Evolutionary conservation across 2,797 vertebrate species (phyloP), one percentile per base, ranked within the genome.

Genomic region (Poeciliopsis presidionis): DNA sequence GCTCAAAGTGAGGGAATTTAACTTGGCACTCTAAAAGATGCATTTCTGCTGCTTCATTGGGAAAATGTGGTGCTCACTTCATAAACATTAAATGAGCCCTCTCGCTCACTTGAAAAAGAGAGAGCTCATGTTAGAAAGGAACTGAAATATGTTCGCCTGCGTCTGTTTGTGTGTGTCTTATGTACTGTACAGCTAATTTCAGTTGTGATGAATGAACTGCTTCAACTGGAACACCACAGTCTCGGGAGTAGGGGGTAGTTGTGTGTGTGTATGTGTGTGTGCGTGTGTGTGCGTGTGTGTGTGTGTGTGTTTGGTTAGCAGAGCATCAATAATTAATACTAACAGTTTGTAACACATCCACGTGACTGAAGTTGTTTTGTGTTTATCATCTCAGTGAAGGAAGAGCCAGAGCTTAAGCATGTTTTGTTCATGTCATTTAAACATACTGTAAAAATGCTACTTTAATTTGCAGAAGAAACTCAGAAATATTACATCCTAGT

Each of bases 281-380:
- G 47, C 2, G 47, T 2, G 73, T 70, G 51, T 63, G 77, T 76
- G 46, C 5, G 14, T 18, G 47, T 7, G 47, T 2, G 20, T 25
- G 7, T 53, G 7, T 41, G 75, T 74, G 57, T 65, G 73, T 79
- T 59, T 67, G 28, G 49, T 49, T 76, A 79, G 81, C 73, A 75
- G 72, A 73, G 46, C 85, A 91, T 92, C 77, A 87, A 90, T 92
- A 90, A 67, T 88, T 90, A 76, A 89, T 81, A 75, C 51, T 77
- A 25, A 63, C 79, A 84, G 79, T 87, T 84, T 73, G 59, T 73
- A 84, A 81, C 84, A 88, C n/a, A 47, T 81, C 71, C 80, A 86
- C 36, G 36, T 88, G 92, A 88, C 78, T 81, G 30, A 43, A 80
- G 81, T 53, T 72, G 55, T 77, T 87, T 55, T 63, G 59, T 76